Evolutionary conservation across 2,113 vertebrate genomes (phyloP).

Genomic region (Tetrax tetrax): DNA sequence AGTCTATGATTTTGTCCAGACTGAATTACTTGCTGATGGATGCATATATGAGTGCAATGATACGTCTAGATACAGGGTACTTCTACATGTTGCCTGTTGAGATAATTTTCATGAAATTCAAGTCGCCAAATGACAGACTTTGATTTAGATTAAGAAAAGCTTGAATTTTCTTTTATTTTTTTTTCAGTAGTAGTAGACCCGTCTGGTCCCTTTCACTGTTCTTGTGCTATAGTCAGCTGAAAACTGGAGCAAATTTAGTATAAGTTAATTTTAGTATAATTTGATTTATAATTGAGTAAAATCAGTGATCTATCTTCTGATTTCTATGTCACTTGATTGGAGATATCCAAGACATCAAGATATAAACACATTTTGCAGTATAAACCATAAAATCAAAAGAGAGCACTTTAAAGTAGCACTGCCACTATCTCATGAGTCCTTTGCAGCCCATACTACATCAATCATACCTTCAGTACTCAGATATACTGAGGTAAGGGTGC

Average conservation of each 20-base stretch:
- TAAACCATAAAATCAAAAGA: neutral
- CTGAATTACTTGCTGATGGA: neutral
- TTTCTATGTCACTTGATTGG: neutral
- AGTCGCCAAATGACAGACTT: neutral
- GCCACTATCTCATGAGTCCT: neutral
- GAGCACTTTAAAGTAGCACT: neutral
- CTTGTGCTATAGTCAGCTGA: neutral
- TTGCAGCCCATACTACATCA: neutral
- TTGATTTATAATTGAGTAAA: neutral
- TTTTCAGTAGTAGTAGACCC: neutral
- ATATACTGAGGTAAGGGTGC: neutral
- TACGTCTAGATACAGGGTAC: neutral
- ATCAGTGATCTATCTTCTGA: neutral
- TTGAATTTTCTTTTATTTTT: neutral
- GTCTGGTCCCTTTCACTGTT: neutral
- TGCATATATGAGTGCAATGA: neutral
- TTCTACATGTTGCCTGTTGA: neutral
- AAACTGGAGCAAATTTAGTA: neutral
- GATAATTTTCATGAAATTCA: neutral
- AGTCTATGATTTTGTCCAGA: neutral
- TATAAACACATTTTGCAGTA: neutral
- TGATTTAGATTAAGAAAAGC: neutral
- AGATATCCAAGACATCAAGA: neutral
- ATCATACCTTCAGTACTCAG: neutral
- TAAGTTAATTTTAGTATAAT: neutral